Percentiles rank a stretch among this genome's conserved stretches.
These are phyloP conservation scores for Crotalus helleri DNA, from an alignment of 2,113 vertebrate species.

Conservation along the genomic window DNA sequence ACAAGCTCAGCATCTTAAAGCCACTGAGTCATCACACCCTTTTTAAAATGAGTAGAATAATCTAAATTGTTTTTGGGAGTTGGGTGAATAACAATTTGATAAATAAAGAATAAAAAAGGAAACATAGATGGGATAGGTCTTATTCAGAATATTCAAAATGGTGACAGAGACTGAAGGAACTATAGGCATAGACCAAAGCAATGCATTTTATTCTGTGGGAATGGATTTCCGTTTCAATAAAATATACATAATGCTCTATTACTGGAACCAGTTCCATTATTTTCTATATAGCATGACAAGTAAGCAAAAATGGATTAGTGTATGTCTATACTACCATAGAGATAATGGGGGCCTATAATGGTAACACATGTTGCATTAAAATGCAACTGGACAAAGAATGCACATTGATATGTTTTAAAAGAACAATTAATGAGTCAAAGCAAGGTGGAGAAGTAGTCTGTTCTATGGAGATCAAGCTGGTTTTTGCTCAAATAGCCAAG, in stretches of 20 bases:
- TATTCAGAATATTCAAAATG: background rate
- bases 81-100: background rate
- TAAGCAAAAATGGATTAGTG: background rate
- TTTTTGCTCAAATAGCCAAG: background rate
- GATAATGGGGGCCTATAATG: background rate
- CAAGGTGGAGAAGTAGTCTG: background rate
- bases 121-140: background rate
- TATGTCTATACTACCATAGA: background rate
- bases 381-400: background rate
- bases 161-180: background rate
- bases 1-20: background rate
- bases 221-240: slow-evolving; percentile 3
- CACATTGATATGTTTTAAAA: background rate
- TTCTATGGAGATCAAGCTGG: background rate
- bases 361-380: background rate
- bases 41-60: background rate
- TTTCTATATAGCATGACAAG: background rate
- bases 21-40: background rate
- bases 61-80: background rate
- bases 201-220: background rate
- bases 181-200: background rate
- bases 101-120: background rate
- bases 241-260: background rate
- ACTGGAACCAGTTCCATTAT: background rate
- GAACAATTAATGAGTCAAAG: background rate